These are phyloP conservation scores for Distichodus sexfasciatus DNA, from an alignment of 2,797 vertebrate genomes.

Conservation along the genomic window DNA sequence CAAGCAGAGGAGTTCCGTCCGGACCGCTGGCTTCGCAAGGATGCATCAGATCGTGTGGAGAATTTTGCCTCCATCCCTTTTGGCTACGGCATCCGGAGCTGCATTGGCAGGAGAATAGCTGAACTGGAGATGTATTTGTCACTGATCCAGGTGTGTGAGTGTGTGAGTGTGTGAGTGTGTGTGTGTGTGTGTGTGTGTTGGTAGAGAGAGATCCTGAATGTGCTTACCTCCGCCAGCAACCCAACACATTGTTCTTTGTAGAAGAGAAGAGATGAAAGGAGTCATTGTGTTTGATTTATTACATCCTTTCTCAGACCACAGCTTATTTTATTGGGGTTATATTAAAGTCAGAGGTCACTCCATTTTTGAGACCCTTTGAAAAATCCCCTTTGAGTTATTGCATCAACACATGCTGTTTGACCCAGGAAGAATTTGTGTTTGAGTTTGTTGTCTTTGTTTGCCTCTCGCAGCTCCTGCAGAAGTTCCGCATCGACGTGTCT, in stretches of 20 bases:
- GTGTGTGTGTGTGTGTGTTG: slow-evolving; percentile 22
- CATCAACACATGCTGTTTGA: neutral
- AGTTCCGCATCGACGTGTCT: slow-evolving; percentile 78
- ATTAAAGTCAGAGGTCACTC: too few species aligned
- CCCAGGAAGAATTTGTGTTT: neutral
- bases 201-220: too few species aligned
- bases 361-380: too few species aligned
- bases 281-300: slow-evolving; percentile 1
- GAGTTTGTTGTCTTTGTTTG: neutral
- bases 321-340: too few species aligned
- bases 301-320: neutral
- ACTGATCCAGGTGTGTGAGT: slow-evolving; percentile 76
- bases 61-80: slow-evolving; percentile 94
- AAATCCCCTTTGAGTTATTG: too few species aligned
- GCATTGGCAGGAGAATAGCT: slow-evolving; percentile 85
- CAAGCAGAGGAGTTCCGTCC: slow-evolving; percentile 78
- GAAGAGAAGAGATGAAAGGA: neutral
- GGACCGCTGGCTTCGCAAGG: slow-evolving; percentile 86
- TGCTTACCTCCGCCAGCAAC: neutral
- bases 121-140: slow-evolving; percentile 89
- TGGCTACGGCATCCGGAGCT: slow-evolving; percentile 89
- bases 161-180: neutral
- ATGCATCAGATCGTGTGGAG: slow-evolving; percentile 79
- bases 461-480: slow-evolving; percentile 82
- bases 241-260: neutral